Percentiles rank a stretch among this genome's conserved stretches.
Evolutionary conservation across 2,888 invertebrate species (phyloP).

Genomic region (Polyploca ridens): DNA sequence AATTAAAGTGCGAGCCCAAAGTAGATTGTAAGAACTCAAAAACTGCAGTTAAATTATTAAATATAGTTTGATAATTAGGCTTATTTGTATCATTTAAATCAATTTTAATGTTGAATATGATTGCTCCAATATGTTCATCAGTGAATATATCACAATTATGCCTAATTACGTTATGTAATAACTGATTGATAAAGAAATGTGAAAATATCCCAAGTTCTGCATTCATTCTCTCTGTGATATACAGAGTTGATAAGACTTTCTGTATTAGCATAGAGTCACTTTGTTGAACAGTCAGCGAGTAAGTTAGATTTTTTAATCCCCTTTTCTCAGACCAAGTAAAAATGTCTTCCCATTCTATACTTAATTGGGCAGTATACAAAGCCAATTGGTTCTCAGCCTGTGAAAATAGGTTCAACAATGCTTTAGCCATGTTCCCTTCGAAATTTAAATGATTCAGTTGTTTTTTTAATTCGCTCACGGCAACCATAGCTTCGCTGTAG

Average conservation of each 20-base stretch:
- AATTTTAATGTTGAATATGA: slow-evolving; percentile 75
- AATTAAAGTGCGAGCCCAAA: slow-evolving; percentile 69
- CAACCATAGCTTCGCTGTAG: slow-evolving; percentile 65
- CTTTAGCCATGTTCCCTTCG: slow-evolving; percentile 61
- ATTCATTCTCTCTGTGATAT: slow-evolving; percentile 67
- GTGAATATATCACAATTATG: slow-evolving; percentile 76
- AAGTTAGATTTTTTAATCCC: slow-evolving; percentile 63
- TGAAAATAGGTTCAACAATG: slow-evolving; percentile 56
- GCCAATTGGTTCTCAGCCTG: slow-evolving; percentile 73
- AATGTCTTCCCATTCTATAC: slow-evolving; percentile 75
- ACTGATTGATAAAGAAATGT: slow-evolving; percentile 71
- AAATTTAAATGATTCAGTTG: slow-evolving; percentile 57
- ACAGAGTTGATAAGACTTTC: slow-evolving; percentile 70
- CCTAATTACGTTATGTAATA: slow-evolving; percentile 71
- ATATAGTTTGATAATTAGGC: slow-evolving; percentile 72
- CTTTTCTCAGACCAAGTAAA: slow-evolving; percentile 72
- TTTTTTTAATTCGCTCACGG: slow-evolving; percentile 54
- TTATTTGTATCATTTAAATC: slow-evolving; percentile 59
- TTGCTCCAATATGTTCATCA: slow-evolving; percentile 72
- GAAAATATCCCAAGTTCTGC: slow-evolving; percentile 73
- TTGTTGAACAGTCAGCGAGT: slow-evolving; percentile 71
- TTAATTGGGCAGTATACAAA: slow-evolving; percentile 69
- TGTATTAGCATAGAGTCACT: slow-evolving; percentile 68
- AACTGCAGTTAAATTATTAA: slow-evolving; percentile 74
- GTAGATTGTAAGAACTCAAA: slow-evolving; percentile 79